Percentiles rank a stretch among this genome's conserved stretches.
phyloP scores from a whole-genome alignment of 2,113 vertebrate genomes.

The Brachyhypopomus gauderio region DNA sequence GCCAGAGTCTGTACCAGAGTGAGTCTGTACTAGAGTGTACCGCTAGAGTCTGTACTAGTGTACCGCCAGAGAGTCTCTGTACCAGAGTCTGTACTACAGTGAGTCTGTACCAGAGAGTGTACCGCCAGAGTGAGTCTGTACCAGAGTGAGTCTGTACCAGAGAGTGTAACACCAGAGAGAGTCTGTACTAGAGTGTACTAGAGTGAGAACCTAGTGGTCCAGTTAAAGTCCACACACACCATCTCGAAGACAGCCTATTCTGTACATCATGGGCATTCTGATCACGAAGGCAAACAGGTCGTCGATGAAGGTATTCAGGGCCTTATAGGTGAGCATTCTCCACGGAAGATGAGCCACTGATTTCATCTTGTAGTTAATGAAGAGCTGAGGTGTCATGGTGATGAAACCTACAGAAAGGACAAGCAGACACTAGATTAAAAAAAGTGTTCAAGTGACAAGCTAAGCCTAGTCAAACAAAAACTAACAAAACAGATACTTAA shows the following conservation, averaged over 20 bases:
- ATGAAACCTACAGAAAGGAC: conserved; percentile 81
- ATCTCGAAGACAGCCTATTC: conserved; percentile 94
- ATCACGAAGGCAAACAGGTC: conserved; percentile 97
- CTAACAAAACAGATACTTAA: background rate
- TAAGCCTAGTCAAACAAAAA: background rate
- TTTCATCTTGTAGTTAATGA: conserved; percentile 98
- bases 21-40: too few relatives aligned
- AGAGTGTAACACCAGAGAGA: too few relatives aligned
- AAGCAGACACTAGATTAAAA: too few relatives aligned
- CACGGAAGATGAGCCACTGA: conserved; percentile 94
- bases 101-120: too few relatives aligned
- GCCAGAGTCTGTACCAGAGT: too few relatives aligned
- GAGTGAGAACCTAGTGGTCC: too few relatives aligned
- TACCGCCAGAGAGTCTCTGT: too few relatives aligned
- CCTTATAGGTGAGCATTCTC: conserved; percentile 97
- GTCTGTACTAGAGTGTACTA: too few relatives aligned
- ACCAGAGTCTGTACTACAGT: too few relatives aligned
- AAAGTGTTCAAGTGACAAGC: background rate
- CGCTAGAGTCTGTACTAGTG: too few relatives aligned
- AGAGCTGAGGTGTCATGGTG: conserved; percentile 94
- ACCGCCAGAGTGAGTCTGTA: too few relatives aligned
- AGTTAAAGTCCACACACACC: conserved; percentile 68
- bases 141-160: too few relatives aligned
- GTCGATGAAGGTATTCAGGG: conserved; percentile 95
- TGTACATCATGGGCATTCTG: conserved; percentile 98